phyloP scores from a whole-genome alignment of 2,888 invertebrate species.

The Trachelus iudaicus region DNA sequence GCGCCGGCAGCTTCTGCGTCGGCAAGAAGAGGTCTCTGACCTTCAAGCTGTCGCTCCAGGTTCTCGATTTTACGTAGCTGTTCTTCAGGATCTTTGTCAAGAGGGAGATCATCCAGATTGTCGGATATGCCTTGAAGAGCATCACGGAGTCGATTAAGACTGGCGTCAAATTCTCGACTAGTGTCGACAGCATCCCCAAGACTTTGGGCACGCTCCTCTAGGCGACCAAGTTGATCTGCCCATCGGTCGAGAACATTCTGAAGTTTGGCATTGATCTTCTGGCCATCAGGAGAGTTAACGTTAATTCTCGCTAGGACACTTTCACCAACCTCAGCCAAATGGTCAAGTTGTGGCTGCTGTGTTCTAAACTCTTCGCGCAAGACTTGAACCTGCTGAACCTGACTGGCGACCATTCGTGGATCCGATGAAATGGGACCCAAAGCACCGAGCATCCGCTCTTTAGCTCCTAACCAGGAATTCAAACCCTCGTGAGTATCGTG shows the following conservation, averaged over 20 bases:
- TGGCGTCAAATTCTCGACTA: constrained; percentile 92
- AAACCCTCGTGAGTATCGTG: constrained; percentile 88
- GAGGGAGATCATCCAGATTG: constrained; percentile 83
- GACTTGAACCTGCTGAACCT: constrained; percentile 91
- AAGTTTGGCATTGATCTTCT: constrained; percentile 78
- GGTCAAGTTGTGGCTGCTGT: constrained; percentile 90
- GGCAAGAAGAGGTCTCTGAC: constrained; percentile 86
- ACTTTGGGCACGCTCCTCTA: constrained; percentile 90
- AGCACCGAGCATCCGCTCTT: constrained; percentile 95
- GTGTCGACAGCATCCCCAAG: constrained; percentile 93
- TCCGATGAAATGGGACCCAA: constrained; percentile 96
- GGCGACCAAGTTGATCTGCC: constrained; percentile 80
- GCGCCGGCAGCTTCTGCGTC: constrained; percentile 93
- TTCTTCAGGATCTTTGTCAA: constrained; percentile 87
- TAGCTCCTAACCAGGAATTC: constrained; percentile 88
- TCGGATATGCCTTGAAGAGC: constrained; percentile 90
- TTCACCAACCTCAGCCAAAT: constrained; percentile 84
- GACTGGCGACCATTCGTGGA: constrained; percentile 94
- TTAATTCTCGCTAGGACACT: constrained; percentile 74
- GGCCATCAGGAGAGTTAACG: constrained; percentile 71
- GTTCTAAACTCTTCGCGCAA: constrained; percentile 94
- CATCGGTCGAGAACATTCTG: constrained; percentile 79
- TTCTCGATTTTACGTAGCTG: constrained; percentile 89
- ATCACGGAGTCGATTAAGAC: constrained; percentile 83
- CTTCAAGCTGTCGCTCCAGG: constrained; percentile 88